Evolutionary conservation across 2,113 vertebrate genomes (phyloP).

Genomic region (Romanogobio albipinnatus): DNA sequence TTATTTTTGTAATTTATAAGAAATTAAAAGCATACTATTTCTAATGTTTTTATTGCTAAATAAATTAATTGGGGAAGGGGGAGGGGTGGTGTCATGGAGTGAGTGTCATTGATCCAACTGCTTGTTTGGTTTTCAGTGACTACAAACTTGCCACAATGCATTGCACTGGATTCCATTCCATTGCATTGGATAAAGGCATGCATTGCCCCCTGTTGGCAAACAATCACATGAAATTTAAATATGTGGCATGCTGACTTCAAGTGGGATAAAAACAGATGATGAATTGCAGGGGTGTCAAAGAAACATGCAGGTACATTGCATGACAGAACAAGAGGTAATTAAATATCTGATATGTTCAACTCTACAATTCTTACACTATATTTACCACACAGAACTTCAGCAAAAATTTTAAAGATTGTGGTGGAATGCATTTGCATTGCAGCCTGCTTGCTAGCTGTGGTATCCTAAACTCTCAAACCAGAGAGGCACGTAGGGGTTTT

Average conservation of each 20-base stretch:
- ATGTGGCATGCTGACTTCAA: neutral
- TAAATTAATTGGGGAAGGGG: too few relatives aligned
- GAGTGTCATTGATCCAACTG: neutral
- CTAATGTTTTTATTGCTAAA: neutral
- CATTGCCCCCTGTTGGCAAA: slow-evolving; percentile 67
- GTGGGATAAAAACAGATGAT: slow-evolving; percentile 13
- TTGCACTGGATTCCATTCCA: slow-evolving; percentile 39
- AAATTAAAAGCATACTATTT: neutral
- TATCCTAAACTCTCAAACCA: slow-evolving; percentile 54
- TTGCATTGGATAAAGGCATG: slow-evolving; percentile 38
- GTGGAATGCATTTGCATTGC: slow-evolving; percentile 53
- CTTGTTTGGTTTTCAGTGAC: slow-evolving; percentile 49
- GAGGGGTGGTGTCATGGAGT: too few relatives aligned
- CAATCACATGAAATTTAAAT: slow-evolving; percentile 47
- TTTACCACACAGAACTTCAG: slow-evolving; percentile 33
- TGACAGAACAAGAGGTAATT: slow-evolving; percentile 40
- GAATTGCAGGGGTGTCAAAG: slow-evolving; percentile 2
- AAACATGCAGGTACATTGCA: slow-evolving; percentile 45
- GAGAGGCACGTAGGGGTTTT: slow-evolving; percentile 50
- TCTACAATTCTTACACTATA: slow-evolving; percentile 24
- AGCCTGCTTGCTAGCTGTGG: slow-evolving; percentile 44
- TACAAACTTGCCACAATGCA: slow-evolving; percentile 24
- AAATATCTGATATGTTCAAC: slow-evolving; percentile 19
- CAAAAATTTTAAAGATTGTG: slow-evolving; percentile 44
- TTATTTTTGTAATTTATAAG: neutral